Base-by-base conservation (phyloP, 2,113 vertebrate species). In the Paedocypris sp. region DNA sequence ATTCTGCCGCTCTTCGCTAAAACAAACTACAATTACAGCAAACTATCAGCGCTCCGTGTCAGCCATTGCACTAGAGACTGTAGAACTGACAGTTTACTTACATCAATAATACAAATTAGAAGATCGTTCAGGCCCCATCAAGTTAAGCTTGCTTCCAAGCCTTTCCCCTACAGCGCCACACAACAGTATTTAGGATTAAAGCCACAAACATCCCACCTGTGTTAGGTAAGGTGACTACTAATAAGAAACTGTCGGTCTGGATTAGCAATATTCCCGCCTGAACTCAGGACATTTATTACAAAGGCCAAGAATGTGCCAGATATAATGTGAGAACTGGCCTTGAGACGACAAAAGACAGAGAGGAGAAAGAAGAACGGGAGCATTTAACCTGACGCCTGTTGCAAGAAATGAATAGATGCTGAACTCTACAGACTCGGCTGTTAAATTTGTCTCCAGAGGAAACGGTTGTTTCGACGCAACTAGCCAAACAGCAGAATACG, bases 381-480 rank as follows among this genome's bases (percentile, higher is more conserved):
- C n/a, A n/a, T n/a, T n/a, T n/a, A n/a, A n/a, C n/a, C n/a, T n/a
- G n/a, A n/a, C n/a, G n/a, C n/a, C n/a, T n/a, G n/a, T n/a, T n/a
- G n/a, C n/a, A n/a, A n/a, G n/a, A n/a, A n/a, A n/a, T n/a, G n/a
- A n/a, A n/a, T n/a, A n/a, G n/a, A n/a, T n/a, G n/a, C n/a, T n/a
- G n/a, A n/a, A n/a, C n/a, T n/a, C n/a, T n/a, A n/a, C n/a, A n/a
- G n/a, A n/a, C 47, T 52, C 13, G 39, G 54, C 59, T 16, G 25
- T 48, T 11, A 49, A 13, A 31, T 19, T 19, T 39, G 33, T 60
- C 60, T 63, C 60, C 32, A 43, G 52, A 63, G 64, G 52, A 16
- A 38, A 53, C 35, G 23, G 36, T 33, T 43, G 43, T 49, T 45
- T 60, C 57, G 68, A 54, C 31, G 29, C 20, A 46, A 45, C 45